Base-by-base conservation (phyloP, 1,140 invertebrate genomes). In the Neodiprion fabricii region DNA sequence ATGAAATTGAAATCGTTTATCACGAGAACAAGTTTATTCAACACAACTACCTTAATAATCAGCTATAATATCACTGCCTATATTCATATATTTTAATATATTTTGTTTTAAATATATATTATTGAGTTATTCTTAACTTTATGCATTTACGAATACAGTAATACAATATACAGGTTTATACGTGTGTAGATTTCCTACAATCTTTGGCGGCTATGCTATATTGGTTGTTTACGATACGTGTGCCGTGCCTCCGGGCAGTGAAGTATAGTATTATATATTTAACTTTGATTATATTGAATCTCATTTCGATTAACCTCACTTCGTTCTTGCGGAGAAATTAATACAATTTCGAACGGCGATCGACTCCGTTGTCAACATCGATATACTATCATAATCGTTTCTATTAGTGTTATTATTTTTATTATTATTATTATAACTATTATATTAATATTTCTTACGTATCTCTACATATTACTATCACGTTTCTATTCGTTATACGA, bases 1-100 rank as follows among this genome's bases (percentile, higher is more conserved):
- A 40, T 40, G 28, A 40, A 40, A 40, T 40, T 40, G 0, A 40
- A 40, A 40, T 23, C 28, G 10, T 71, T 77, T 80, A 82, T 86
- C 85, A 86, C 85, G 84, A 86, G 86, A 87, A 88, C 85, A 83
- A 87, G 80, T 88, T 87, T 88, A 88, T 88, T 86, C 81, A 79
- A 82, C 85, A 81, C 83, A 81, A 82, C 84, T 88, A 85, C 82
- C 82, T 81, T 81, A 84, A 77, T 85, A 40, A 79, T 81, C 73
- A 70, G 74, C 83, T 85, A 84, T 83, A 86, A 82, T 79, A 79
- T 83, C 76, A 79, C 81, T 85, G 84, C 76, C 77, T 79, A 74
- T 67, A 14, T 74, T 14, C 66, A 53, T 75, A 48, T 75, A 23
- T 81, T 77, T 79, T 79, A 79, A 83, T 82, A 84, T 84, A 79